Conservation (phyloP, 2,113 vertebrate species). For the Apus apus region DNA sequence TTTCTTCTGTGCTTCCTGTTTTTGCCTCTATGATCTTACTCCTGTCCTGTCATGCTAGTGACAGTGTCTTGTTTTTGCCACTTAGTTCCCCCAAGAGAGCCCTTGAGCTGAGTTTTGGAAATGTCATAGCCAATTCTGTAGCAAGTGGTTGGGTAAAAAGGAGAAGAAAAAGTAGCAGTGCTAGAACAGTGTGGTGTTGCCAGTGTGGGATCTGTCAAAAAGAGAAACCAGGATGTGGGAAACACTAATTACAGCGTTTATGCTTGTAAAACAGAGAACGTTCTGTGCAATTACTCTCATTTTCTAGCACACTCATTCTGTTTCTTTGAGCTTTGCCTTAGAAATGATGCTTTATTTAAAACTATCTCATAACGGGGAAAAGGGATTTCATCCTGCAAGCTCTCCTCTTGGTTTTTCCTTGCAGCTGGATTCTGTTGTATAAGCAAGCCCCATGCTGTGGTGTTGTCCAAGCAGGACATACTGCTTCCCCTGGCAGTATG, state of each 20-base stretch:
- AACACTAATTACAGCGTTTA: conserved; percentile 54
- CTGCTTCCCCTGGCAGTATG: background rate
- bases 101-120: conserved; percentile 55
- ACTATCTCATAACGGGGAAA: background rate
- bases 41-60: background rate
- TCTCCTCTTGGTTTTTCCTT: background rate
- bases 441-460: background rate
- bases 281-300: background rate
- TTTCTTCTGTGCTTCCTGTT: conserved; percentile 33
- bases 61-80: conserved; percentile 41
- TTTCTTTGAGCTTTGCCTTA: conserved; percentile 8
- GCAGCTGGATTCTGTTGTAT: background rate
- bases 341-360: conserved; percentile 10
- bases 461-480: accelerated
- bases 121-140: conserved; percentile 41
- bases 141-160: conserved; percentile 22
- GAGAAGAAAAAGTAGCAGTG: conserved; percentile 13
- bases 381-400: background rate
- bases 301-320: conserved; percentile 1
- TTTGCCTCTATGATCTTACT: conserved; percentile 55
- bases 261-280: conserved; percentile 41
- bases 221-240: conserved; percentile 29
- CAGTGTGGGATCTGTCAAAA: conserved; percentile 48
- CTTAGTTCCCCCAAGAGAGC: conserved; percentile 45
- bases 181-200: conserved; percentile 32